Percentiles rank a stretch among this genome's conserved stretches.
Evolutionary conservation across 2,888 invertebrate species (phyloP).

Genomic region (Phengaris alcon): DNA sequence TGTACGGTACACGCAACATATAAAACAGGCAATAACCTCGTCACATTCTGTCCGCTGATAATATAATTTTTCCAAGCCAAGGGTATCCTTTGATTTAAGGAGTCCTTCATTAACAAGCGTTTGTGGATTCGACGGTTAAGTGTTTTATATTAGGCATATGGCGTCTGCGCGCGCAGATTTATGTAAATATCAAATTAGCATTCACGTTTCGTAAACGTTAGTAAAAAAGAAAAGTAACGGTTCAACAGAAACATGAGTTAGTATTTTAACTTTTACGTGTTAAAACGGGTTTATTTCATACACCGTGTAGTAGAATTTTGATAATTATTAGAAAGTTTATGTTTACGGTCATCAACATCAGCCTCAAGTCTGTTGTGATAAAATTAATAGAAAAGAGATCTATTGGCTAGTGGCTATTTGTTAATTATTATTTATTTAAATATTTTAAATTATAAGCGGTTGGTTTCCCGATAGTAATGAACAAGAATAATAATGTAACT

Average conservation of each 20-base stretch:
- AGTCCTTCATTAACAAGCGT: no score
- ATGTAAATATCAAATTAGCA: conserved; percentile 15
- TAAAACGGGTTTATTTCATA: conserved; percentile 18
- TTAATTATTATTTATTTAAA: no score
- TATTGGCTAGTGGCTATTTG: no score
- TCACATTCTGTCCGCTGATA: no score
- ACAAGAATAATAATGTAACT: no score
- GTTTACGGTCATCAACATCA: conserved; percentile 14
- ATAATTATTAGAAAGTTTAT: conserved; percentile 23
- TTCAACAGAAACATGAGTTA: conserved; percentile 11
- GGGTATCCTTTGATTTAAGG: no score
- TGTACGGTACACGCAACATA: no score
- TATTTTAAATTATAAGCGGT: no score
- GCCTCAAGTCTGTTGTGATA: background rate
- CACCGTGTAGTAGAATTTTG: conserved; percentile 11
- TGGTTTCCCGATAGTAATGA: no score
- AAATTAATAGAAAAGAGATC: background rate
- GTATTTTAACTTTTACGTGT: conserved; percentile 25
- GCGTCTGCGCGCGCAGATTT: background rate
- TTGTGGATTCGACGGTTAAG: no score
- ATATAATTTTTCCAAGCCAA: no score
- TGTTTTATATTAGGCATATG: background rate
- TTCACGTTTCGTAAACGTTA: conserved; percentile 19
- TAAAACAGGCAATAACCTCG: no score
- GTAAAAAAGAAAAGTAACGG: conserved; percentile 28